Conservation (phyloP, 2,888 invertebrate genomes). For the Cryptosula pallasiana region DNA sequence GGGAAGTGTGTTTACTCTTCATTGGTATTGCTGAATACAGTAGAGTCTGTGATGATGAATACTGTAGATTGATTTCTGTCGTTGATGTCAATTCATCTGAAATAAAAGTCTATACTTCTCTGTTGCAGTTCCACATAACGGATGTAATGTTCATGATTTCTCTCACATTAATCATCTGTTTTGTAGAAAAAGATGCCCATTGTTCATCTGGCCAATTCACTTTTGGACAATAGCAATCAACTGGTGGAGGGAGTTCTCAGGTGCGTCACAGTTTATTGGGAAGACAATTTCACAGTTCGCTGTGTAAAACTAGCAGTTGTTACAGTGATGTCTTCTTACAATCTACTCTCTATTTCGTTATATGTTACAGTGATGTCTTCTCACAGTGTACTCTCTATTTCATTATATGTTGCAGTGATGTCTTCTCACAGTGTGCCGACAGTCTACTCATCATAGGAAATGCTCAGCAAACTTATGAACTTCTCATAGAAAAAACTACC, state of each 20-base stretch:
- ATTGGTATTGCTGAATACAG: too few relatives aligned
- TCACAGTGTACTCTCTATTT: too few relatives aligned
- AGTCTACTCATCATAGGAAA: background rate
- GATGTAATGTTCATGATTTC: too few relatives aligned
- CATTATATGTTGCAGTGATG: background rate
- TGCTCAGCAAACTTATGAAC: conserved; percentile 13
- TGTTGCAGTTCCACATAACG: background rate
- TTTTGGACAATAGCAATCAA: background rate
- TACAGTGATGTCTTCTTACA: background rate
- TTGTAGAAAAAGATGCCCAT: conserved; percentile 22
- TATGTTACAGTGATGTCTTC: background rate
- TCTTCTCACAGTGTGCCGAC: background rate
- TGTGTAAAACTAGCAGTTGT: background rate
- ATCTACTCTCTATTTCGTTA: background rate
- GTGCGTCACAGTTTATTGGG: too few relatives aligned
- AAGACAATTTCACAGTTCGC: background rate
- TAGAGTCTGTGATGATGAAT: too few relatives aligned
- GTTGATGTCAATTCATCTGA: background rate
- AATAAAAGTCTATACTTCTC: background rate
- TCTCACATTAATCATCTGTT: too few relatives aligned
- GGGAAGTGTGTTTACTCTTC: too few relatives aligned
- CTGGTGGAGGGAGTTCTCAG: conserved; percentile 5
- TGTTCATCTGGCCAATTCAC: background rate
- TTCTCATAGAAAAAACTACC: background rate
- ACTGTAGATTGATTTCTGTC: background rate